Conservation (phyloP, 1,140 invertebrate species). For the Habropoda laboriosa region DNA sequence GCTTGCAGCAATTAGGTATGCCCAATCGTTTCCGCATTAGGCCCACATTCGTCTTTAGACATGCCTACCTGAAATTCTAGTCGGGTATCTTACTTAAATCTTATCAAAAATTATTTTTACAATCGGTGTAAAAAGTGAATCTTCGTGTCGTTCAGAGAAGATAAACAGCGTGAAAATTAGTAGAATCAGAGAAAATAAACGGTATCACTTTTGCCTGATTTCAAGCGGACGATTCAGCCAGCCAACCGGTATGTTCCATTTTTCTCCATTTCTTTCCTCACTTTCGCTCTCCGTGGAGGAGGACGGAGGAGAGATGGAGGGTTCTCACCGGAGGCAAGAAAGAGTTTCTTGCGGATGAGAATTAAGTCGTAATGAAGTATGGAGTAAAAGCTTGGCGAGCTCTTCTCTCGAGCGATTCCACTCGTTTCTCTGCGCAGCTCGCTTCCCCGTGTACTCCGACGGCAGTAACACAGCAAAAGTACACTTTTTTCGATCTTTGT, state of each 20-base stretch:
- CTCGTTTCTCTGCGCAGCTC: slow-evolving; percentile 31
- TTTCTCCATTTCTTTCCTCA: slow-evolving; percentile 17
- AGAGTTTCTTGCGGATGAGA: slow-evolving; percentile 63
- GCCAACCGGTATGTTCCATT: not conserved
- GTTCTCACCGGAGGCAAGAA: slow-evolving; percentile 33
- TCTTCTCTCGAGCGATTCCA: slow-evolving; percentile 27
- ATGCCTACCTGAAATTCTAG: no score
- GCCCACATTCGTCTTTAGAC: no score
- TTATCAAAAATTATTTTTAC: not conserved
- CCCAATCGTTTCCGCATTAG: no score
- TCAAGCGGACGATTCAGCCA: slow-evolving; percentile 1
- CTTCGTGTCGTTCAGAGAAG: no score
- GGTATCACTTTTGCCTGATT: not conserved
- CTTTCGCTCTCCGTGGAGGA: slow-evolving; percentile 20
- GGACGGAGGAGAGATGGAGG: slow-evolving; percentile 1
- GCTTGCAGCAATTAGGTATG: no score
- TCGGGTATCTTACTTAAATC: no score
- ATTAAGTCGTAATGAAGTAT: slow-evolving; percentile 72
- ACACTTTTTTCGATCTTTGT: slow-evolving; percentile 1
- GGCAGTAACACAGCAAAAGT: not conserved
- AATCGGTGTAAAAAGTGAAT: not conserved
- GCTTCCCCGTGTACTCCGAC: not conserved
- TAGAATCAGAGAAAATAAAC: not conserved
- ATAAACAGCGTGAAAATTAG: not conserved
- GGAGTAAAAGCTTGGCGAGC: slow-evolving; percentile 48